Conservation (phyloP, 2,797 vertebrate species). For the Myotis myotis region DNA sequence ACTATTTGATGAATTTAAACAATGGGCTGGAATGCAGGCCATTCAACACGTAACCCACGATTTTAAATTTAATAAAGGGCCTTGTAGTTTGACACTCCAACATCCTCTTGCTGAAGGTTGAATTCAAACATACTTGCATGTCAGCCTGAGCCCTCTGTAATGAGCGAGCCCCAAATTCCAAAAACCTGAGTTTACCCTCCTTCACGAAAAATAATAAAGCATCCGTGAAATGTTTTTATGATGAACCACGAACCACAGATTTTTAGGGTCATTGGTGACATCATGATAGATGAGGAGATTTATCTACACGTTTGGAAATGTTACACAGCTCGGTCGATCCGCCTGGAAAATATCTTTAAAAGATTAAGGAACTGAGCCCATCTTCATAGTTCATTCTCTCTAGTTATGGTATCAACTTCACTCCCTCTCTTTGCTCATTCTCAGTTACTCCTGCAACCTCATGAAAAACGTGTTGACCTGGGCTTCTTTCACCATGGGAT, state of each 20-base stretch:
- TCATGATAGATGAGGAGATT: constrained; percentile 73
- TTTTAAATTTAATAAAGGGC: constrained; percentile 80
- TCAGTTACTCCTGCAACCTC: constrained; percentile 49
- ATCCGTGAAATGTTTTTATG: constrained; percentile 77
- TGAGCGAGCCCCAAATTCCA: constrained; percentile 73
- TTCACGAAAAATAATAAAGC: constrained; percentile 78
- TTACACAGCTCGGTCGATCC: constrained; percentile 56
- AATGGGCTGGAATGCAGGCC: constrained; percentile 69
- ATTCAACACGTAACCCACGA: constrained; percentile 58
- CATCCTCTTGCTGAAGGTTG: constrained; percentile 24
- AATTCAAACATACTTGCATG: constrained; percentile 39
- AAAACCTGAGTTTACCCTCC: constrained; percentile 63
- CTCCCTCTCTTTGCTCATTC: constrained; percentile 64
- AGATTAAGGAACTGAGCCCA: constrained; percentile 67
- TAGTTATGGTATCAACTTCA: constrained; percentile 66
- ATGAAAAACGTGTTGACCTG: constrained; percentile 54
- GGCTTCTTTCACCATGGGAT: constrained; percentile 53
- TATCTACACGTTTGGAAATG: constrained; percentile 71
- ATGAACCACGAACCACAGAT: constrained; percentile 70
- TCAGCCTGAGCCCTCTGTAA: constrained; percentile 66
- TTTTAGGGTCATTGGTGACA: constrained; percentile 75
- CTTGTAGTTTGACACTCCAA: constrained; percentile 60
- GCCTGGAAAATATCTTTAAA: constrained; percentile 78
- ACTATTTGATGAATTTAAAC: constrained; percentile 77
- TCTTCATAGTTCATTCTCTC: constrained; percentile 71